Conservation (phyloP, 2,113 vertebrate genomes). For the Arothron firmamentum region DNA sequence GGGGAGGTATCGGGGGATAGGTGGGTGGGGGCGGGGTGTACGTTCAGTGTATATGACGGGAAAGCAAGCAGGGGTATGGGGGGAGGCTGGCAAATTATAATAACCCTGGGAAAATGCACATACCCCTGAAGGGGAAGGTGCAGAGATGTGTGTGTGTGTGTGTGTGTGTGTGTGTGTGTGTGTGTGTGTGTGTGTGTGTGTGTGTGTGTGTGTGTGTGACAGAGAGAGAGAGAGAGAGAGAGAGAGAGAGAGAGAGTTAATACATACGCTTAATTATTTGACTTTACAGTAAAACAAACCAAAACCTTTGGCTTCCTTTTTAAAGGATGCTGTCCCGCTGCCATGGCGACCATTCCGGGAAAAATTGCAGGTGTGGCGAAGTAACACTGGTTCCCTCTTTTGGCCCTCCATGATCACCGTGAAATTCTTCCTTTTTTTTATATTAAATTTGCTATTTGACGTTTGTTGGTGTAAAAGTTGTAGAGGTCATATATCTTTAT, state of each 20-base stretch:
- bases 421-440: no score
- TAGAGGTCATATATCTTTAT: no score
- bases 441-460: no score
- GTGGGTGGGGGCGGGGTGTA: constrained; percentile 16
- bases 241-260: neutral
- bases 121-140: constrained; percentile 54
- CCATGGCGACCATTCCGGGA: no score
- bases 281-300: no score
- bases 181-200: constrained; percentile 16
- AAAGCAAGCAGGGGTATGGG: neutral
- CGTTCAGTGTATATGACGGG: constrained; percentile 4
- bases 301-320: no score
- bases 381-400: no score
- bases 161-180: constrained; percentile 24
- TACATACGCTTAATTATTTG: no score
- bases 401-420: no score
- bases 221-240: neutral
- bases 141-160: constrained; percentile 18
- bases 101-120: constrained; percentile 67
- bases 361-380: no score
- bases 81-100: constrained; percentile 65
- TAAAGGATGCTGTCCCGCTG: no score
- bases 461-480: no score
- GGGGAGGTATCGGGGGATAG: constrained; percentile 8
- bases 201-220: constrained; percentile 24